phyloP scores from a whole-genome alignment of 2,888 invertebrate species.

The Synergus gifuensis region DNA sequence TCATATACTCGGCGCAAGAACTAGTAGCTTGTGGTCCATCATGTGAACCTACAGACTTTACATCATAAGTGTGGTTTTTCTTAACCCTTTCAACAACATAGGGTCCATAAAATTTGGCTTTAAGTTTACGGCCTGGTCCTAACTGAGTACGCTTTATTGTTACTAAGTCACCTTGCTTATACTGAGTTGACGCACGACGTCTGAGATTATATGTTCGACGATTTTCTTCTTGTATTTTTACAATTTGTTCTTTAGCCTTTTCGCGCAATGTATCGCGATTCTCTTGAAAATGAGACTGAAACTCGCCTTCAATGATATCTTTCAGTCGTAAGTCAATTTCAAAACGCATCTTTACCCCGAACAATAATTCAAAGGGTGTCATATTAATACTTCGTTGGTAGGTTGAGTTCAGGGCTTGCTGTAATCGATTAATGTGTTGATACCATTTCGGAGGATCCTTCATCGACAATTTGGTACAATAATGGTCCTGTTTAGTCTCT shows the following conservation, averaged over 20 bases:
- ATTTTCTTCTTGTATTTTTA: conserved; percentile 54
- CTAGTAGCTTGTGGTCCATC: no score
- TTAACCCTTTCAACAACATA: conserved; percentile 46
- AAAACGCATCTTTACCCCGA: conserved; percentile 41
- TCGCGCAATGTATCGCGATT: conserved; percentile 2
- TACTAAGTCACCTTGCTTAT: conserved; percentile 59
- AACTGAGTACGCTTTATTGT: conserved; percentile 70
- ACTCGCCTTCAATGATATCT: not conserved
- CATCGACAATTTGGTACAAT: conserved; percentile 66
- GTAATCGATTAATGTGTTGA: conserved; percentile 54
- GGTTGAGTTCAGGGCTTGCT: conserved; percentile 63
- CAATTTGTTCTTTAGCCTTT: conserved; percentile 50
- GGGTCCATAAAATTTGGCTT: conserved; percentile 59
- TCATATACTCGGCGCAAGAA: no score
- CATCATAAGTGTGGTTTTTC: no score
- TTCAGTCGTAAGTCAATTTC: conserved; percentile 29
- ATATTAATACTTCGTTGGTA: conserved; percentile 58
- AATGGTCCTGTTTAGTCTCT: conserved; percentile 64
- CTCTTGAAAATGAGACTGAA: not conserved
- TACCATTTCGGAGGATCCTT: conserved; percentile 65
- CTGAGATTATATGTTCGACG: conserved; percentile 45
- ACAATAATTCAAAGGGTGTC: conserved; percentile 46
- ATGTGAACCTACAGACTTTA: no score
- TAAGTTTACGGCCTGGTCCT: conserved; percentile 66
- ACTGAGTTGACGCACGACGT: conserved; percentile 48